Conservation (phyloP, 2,113 vertebrate genomes). For the Panurus biarmicus region DNA sequence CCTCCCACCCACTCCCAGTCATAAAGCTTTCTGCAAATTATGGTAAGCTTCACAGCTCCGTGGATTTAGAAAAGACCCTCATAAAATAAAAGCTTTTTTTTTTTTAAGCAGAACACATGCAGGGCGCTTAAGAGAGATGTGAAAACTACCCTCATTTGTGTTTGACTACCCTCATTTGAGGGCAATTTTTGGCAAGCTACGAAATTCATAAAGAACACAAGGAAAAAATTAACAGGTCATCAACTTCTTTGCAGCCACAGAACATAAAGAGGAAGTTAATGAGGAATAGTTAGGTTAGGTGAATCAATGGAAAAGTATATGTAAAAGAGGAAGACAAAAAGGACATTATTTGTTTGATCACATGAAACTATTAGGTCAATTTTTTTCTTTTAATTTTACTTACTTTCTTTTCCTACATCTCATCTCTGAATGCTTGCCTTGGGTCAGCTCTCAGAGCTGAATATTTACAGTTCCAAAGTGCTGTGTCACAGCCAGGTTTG, state of each 20-base stretch:
- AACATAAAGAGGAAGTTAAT: constrained; percentile 16
- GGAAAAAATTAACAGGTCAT: constrained; percentile 61
- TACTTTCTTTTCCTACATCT: background rate
- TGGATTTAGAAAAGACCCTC: background rate
- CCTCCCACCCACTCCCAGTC: background rate
- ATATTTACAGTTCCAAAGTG: background rate
- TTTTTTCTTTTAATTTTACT: background rate
- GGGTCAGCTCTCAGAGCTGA: background rate
- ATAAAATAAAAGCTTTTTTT: constrained; percentile 19
- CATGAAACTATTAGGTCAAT: background rate
- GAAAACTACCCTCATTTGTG: constrained; percentile 33
- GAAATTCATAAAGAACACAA: constrained; percentile 49
- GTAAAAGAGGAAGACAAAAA: background rate
- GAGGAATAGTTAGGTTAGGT: background rate
- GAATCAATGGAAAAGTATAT: background rate
- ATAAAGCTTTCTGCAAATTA: constrained; percentile 44
- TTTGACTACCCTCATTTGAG: constrained; percentile 23
- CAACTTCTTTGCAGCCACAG: constrained; percentile 40
- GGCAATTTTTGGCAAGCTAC: constrained; percentile 48
- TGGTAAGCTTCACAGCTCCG: constrained; percentile 26
- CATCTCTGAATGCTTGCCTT: background rate
- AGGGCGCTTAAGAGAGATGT: background rate
- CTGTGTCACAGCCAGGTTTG: background rate
- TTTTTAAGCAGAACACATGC: constrained; percentile 44
- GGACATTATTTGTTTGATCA: background rate